Evolutionary conservation across 2,888 invertebrate genomes (phyloP), one percentile per base, ranked within the genome.

Genomic region (Drosophila borborema): DNA sequence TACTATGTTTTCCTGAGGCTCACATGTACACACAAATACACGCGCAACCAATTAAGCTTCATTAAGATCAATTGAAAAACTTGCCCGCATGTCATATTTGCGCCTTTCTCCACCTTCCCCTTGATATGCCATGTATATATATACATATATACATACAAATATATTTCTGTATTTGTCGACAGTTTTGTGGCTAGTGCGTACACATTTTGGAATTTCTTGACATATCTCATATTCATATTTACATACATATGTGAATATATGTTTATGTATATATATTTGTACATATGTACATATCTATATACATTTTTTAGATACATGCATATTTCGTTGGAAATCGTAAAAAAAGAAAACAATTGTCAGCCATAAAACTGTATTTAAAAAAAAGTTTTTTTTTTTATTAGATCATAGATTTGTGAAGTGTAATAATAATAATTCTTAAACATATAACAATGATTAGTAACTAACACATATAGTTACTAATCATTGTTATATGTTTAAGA

Each of bases 31-130:
- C 67, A 86, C 81, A 71, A 83, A 90, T 77, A 92, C 92, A 86
- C 55, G 51, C 64, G 74, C 86, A 89, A 66, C 70, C 92, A 92
- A 92, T 92, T 92, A 92, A 92, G 91, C 90, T 90, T 92, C 89
- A 89, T 92, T 92, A 92, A 92, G 89, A 91, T 91, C 91, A 92
- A 92, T 92, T 92, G 91, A 92, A 80, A 79, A 90, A 85, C 81
- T 80, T 83, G 88, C 92, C 92, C 92, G 92, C 92, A 92, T 92
- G 91, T 81, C 86, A 85, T 58, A 63, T 53, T 59, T 40, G 38
- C 36, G 72, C 23, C 58, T 41, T 16, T 36, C 65, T 49, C 64
- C 60, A 45, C 20, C 36, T 49, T 56, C 36, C 64, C 59, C 53
- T 45, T 40, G 20, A 23, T 28, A 16, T 28, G 23, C 20, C 49